Percentiles rank a stretch among this genome's conserved stretches.
phyloP scores from a whole-genome alignment of 2,888 invertebrate species.

The Carterocephalus palaemon region DNA sequence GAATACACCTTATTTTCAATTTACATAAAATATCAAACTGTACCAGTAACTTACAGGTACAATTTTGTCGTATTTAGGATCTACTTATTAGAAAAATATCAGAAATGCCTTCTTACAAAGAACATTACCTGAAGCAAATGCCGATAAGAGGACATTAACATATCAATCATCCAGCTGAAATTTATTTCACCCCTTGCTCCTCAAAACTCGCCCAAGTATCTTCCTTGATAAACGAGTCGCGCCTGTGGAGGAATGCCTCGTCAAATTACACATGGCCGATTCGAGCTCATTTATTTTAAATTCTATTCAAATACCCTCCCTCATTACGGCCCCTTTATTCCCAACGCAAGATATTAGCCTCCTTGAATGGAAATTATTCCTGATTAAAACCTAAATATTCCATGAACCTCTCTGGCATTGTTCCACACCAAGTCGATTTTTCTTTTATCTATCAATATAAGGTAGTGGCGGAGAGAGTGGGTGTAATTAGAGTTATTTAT shows the following conservation, averaged over 20 bases:
- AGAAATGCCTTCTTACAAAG: background rate
- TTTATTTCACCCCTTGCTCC: slow-evolving; percentile 12
- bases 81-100: background rate
- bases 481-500: slow-evolving; percentile 74
- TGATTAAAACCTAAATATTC: slow-evolving; percentile 11
- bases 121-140: slow-evolving; percentile 8
- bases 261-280: slow-evolving; percentile 47
- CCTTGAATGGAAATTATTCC: slow-evolving; percentile 7
- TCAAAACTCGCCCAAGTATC: slow-evolving; percentile 17
- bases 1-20: too few relatives aligned
- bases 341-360: background rate
- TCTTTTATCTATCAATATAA: slow-evolving; percentile 47
- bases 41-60: too few relatives aligned
- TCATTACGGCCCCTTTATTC: slow-evolving; percentile 13
- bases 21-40: too few relatives aligned
- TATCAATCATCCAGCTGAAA: slow-evolving; percentile 12
- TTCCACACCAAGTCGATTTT: slow-evolving; percentile 42
- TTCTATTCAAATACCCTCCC: slow-evolving; percentile 36
- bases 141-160: slow-evolving; percentile 8
- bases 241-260: slow-evolving; percentile 31
- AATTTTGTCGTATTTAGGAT: too few relatives aligned
- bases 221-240: slow-evolving; percentile 15
- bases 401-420: slow-evolving; percentile 33
- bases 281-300: slow-evolving; percentile 41
- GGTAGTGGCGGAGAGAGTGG: slow-evolving; percentile 41